phyloP scores from a whole-genome alignment of 2,797 vertebrate species.

The Mormyrus proboscirostris region DNA sequence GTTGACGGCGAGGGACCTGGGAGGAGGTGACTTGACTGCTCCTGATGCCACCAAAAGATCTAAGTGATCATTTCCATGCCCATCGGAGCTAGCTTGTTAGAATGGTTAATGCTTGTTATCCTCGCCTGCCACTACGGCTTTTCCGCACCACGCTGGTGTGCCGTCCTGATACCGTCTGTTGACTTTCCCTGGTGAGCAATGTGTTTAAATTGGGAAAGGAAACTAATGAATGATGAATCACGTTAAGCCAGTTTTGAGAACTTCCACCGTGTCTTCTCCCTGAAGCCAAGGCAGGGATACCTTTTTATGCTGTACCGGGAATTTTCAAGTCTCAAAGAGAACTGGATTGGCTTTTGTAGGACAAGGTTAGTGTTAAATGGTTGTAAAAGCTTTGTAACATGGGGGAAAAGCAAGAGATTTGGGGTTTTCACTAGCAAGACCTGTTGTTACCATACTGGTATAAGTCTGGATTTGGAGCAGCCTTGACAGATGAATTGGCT shows the following conservation, averaged over 20 bases:
- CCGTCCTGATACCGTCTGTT: not conserved
- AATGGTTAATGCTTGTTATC: not conserved
- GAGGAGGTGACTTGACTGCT: not conserved
- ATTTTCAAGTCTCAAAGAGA: not conserved
- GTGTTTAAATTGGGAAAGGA: not conserved
- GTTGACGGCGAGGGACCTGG: not conserved
- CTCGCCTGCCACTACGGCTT: not conserved
- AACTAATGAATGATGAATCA: not conserved
- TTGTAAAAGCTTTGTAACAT: not conserved
- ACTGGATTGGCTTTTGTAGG: not conserved
- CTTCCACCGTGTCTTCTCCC: not conserved
- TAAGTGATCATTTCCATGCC: not conserved
- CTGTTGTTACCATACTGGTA: not conserved
- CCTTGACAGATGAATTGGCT: not conserved
- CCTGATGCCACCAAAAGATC: not conserved
- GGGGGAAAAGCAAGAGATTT: not conserved
- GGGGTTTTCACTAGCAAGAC: not conserved
- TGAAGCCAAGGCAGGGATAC: not conserved
- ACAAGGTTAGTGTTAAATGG: not conserved
- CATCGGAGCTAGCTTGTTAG: not conserved
- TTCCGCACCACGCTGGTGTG: not conserved
- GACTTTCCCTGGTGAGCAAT: not conserved
- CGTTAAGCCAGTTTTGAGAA: not conserved
- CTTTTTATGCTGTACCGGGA: not conserved
- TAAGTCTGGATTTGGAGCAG: not conserved